Evolutionary conservation across 2,888 invertebrate genomes (phyloP), one percentile per base, ranked within the genome.

Genomic region (Timema cristinae): DNA sequence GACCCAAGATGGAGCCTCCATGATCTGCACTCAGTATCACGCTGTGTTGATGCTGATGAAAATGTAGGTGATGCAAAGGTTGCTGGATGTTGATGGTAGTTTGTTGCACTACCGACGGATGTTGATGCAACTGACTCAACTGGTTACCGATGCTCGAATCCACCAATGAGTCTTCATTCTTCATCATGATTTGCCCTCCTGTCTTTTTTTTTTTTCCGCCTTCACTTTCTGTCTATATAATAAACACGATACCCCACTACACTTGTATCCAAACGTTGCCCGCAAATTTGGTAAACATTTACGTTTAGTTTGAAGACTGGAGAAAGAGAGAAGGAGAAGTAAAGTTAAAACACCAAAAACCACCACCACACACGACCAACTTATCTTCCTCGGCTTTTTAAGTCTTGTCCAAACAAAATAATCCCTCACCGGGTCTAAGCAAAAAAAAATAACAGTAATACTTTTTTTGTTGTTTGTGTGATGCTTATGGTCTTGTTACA

Each of bases 1-100:
- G 66, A 32, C 52, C 72, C 69, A 67, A 68, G 7, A 70, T 67
- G 47, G 56, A 52, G 32, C 72, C 74, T 2, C 72, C 71, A 69
- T 71, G 71, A 66, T 73, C 72, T 50, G 69, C 63, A 54, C 56
- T 54, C 51, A 74, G 70, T 56, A 82, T 82, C 6, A 82, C 81
- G 72, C 81, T 81, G 69, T 81, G 79, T 73, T 81, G 81, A 73
- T 81, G 81, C 73, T 82, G 82, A 75, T 82, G 82, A 49, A 82
- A 77, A 71, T 84, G 83, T 5, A 83, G 77, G 71, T 83, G 82
- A 72, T 83, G 83, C 49, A 83, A 78, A 73, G 81, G 81, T 79
- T 81, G 81, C 79, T 81, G 81, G 76, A 80, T 76, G 72, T 73
- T 76, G 71, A 77, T 75, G 72, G 75, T 76, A 73, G 76, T 76